Evolutionary conservation across 2,888 invertebrate species (phyloP).

Genomic region (Limenitis camilla): DNA sequence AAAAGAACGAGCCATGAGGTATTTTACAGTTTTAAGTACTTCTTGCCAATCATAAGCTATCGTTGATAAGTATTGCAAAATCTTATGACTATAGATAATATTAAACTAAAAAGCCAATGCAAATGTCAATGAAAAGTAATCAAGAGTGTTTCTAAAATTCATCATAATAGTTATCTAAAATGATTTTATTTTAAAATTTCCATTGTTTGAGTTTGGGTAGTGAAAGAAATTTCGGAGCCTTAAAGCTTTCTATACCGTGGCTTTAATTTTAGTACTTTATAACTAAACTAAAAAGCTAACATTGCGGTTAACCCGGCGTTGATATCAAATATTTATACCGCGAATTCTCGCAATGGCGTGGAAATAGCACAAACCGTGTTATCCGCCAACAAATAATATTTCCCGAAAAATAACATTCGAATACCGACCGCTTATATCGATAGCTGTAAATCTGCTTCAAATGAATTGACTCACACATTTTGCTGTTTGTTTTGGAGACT

Average conservation of each 20-base stretch:
- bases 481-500: constrained; percentile 10
- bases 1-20: too few relatives aligned
- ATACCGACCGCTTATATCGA: constrained; percentile 21
- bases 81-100: too few relatives aligned
- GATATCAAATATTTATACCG: constrained; percentile 18
- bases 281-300: neutral
- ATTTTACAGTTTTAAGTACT: too few relatives aligned
- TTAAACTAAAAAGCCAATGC: too few relatives aligned
- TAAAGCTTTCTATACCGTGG: neutral
- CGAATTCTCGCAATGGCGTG: constrained; percentile 21
- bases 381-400: constrained; percentile 44
- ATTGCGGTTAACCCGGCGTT: constrained; percentile 3
- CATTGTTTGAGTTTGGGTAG: too few relatives aligned
- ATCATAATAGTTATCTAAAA: too few relatives aligned
- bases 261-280: neutral
- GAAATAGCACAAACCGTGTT: constrained; percentile 43
- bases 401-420: constrained; percentile 37
- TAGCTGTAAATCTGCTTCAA: constrained; percentile 20
- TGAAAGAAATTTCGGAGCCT: too few relatives aligned
- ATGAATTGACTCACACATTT: constrained; percentile 19
- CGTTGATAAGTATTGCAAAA: too few relatives aligned
- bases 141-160: too few relatives aligned
- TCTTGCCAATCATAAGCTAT: too few relatives aligned
- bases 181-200: too few relatives aligned
- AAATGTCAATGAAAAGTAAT: too few relatives aligned